Conservation (phyloP, 1,140 invertebrate species). For the Pomacea maculata region DNA sequence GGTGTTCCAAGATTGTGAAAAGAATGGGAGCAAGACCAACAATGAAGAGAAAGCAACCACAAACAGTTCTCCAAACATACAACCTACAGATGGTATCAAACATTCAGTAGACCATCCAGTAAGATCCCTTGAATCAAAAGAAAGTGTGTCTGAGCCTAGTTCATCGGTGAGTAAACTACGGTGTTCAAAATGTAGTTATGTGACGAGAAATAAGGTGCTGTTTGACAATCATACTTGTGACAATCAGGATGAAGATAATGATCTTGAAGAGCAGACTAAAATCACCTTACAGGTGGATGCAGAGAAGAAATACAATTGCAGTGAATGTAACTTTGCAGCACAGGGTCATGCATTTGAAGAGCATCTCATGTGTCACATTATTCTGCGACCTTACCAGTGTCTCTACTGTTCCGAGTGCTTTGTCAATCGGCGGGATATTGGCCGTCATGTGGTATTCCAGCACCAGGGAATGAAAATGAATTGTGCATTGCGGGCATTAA, state of each 20-base stretch:
- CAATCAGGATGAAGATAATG: constrained; percentile 19
- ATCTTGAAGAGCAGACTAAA: constrained; percentile 28
- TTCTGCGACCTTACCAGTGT: constrained; percentile 38
- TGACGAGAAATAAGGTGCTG: constrained; percentile 24
- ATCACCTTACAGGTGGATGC: constrained; percentile 23
- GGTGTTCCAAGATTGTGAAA: background rate
- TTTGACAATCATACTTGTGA: constrained; percentile 28
- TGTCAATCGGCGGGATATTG: constrained; percentile 35
- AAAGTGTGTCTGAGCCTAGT: background rate
- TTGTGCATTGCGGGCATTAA: constrained; percentile 36
- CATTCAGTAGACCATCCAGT: background rate
- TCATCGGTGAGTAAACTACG: background rate
- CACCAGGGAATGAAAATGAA: constrained; percentile 40
- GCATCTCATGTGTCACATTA: constrained; percentile 42
- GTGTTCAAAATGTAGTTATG: constrained; percentile 17
- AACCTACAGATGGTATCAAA: background rate
- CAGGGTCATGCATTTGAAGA: constrained; percentile 35
- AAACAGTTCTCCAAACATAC: background rate
- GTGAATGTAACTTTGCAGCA: constrained; percentile 30
- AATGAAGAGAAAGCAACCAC: background rate
- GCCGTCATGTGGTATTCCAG: constrained; percentile 29
- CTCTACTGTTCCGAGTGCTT: constrained; percentile 40
- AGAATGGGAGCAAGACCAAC: background rate
- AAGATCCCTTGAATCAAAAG: background rate
- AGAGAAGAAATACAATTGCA: constrained; percentile 26